Percentiles rank a stretch among this genome's conserved stretches.
Conservation (phyloP, 2,113 vertebrate genomes). For the Rhombomys opimus region DNA sequence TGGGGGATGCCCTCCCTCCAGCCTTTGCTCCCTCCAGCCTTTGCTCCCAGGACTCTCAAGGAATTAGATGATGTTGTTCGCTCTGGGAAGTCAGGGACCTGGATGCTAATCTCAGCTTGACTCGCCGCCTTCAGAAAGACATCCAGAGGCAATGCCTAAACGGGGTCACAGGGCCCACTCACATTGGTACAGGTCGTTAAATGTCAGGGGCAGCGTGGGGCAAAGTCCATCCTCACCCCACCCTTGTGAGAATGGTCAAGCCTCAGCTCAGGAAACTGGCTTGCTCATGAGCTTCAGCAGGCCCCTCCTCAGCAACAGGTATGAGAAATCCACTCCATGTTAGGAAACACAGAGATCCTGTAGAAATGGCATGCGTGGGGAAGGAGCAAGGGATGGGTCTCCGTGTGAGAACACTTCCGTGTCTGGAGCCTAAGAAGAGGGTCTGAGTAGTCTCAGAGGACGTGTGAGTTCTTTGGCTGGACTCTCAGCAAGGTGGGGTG, state of each 20-base stretch:
- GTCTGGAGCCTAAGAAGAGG: background rate
- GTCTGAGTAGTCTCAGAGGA: background rate
- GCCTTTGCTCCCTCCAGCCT: background rate
- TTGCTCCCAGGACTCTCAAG: background rate
- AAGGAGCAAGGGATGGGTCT: background rate
- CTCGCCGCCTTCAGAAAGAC: fast-evolving
- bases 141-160: too few relatives aligned
- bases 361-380: background rate
- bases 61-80: background rate
- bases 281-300: background rate
- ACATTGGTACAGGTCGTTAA: fast-evolving
- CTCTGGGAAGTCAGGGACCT: background rate
- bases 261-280: background rate
- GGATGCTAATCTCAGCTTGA: background rate
- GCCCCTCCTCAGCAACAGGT: background rate
- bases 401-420: background rate
- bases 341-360: background rate
- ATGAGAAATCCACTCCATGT: fast-evolving
- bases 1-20: background rate
- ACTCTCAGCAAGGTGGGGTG: background rate
- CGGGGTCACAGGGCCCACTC: background rate
- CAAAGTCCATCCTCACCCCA: background rate
- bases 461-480: fast-evolving
- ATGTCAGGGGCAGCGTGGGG: background rate
- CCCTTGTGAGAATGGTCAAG: fast-evolving